phyloP scores from a whole-genome alignment of 2,888 invertebrate genomes.

The Orthosia cruda region DNA sequence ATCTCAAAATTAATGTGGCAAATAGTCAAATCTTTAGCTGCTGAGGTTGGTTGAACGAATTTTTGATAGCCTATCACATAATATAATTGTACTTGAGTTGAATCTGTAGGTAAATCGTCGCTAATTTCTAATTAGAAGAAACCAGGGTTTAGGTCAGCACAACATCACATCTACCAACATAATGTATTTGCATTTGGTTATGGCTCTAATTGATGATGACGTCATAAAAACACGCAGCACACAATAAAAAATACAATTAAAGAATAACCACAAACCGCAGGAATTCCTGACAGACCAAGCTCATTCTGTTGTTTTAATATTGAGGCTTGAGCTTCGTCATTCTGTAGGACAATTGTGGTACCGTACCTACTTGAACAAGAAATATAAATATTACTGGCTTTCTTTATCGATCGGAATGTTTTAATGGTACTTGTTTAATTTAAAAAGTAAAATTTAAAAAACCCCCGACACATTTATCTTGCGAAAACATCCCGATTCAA shows the following conservation, averaged over 20 bases:
- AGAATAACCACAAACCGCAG: conserved; percentile 33
- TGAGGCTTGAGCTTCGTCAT: background rate
- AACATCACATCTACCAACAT: background rate
- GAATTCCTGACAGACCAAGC: conserved; percentile 37
- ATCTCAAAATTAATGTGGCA: background rate
- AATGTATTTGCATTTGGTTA: conserved; percentile 2
- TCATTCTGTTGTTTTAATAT: conserved; percentile 35
- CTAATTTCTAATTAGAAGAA: background rate
- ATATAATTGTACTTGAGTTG: background rate
- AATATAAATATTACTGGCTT: background rate
- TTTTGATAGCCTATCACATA: too few species aligned
- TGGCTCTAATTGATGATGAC: conserved; percentile 27
- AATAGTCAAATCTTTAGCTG: background rate
- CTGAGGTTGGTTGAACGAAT: too few species aligned
- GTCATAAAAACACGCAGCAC: background rate
- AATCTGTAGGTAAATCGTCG: background rate
- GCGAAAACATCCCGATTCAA: too few species aligned
- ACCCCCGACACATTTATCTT: too few species aligned
- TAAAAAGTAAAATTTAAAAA: too few species aligned
- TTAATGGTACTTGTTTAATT: too few species aligned
- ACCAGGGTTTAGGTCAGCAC: background rate
- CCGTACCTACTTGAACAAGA: background rate
- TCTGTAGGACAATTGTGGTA: background rate
- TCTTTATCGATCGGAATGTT: too few species aligned
- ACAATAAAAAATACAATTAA: conserved; percentile 16